phyloP scores from a whole-genome alignment of 2,797 vertebrate species.

The Coluber constrictor region DNA sequence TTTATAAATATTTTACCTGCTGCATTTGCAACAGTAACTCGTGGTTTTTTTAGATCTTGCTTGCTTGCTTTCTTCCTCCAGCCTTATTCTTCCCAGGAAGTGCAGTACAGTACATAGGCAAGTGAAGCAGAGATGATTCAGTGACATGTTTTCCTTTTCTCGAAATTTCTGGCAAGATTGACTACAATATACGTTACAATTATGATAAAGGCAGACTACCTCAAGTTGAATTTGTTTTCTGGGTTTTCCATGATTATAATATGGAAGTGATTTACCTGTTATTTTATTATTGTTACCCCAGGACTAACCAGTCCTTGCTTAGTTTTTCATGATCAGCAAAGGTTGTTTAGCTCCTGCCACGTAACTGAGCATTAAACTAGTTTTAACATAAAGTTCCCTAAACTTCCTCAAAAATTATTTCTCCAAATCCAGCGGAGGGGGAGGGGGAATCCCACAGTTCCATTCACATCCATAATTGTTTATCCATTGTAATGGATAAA shows the following conservation, averaged over 20 bases:
- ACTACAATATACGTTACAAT: neutral
- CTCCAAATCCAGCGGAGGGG: neutral
- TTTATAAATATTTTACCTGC: constrained; percentile 71
- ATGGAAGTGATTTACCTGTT: neutral
- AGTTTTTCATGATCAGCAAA: neutral
- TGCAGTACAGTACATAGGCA: neutral
- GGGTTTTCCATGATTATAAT: neutral
- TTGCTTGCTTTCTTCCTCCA: constrained; percentile 34
- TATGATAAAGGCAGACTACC: neutral
- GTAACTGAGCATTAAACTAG: neutral
- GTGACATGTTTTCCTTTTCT: neutral
- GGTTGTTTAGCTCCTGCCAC: neutral
- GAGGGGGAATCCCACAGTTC: neutral
- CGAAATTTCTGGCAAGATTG: neutral
- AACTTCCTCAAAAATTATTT: neutral
- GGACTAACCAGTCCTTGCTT: neutral
- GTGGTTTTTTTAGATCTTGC: constrained; percentile 56
- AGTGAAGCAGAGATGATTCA: neutral
- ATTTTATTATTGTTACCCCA: neutral
- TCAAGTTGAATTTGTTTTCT: neutral
- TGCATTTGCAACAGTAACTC: constrained; percentile 53
- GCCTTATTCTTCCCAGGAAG: neutral
- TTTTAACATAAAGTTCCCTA: neutral
- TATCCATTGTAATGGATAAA: neutral
- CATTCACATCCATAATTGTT: neutral